These are phyloP conservation scores for Agapetus fuscipes DNA, from an alignment of 2,888 invertebrate species.

Conservation along the genomic window DNA sequence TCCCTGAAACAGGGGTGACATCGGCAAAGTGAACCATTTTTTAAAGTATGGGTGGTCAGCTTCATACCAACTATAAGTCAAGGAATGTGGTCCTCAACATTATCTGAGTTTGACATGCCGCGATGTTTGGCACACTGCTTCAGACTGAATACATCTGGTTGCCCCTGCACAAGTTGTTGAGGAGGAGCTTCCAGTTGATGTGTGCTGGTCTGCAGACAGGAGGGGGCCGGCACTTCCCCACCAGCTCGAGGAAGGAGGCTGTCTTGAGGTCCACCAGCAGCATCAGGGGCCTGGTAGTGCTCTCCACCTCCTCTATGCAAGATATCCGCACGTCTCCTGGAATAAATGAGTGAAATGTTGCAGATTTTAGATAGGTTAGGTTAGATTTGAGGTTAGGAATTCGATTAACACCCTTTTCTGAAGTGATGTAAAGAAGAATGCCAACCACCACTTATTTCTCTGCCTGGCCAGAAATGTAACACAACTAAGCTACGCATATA, in stretches of 20 bases:
- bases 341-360: slow-evolving; percentile 1
- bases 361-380: too few relatives aligned
- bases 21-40: too few relatives aligned
- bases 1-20: too few relatives aligned
- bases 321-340: slow-evolving; percentile 15
- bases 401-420: background rate
- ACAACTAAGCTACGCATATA: too few relatives aligned
- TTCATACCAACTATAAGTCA: too few relatives aligned
- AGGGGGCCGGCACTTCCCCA: slow-evolving; percentile 34
- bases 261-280: slow-evolving; percentile 33
- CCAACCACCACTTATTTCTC: too few relatives aligned
- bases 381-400: background rate
- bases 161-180: slow-evolving; percentile 24
- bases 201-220: slow-evolving; percentile 8
- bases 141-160: slow-evolving; percentile 26
- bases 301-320: slow-evolving; percentile 2
- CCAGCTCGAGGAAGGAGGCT: slow-evolving; percentile 32
- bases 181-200: slow-evolving; percentile 20
- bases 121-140: too few relatives aligned
- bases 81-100: too few relatives aligned
- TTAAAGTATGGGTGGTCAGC: too few relatives aligned
- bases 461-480: too few relatives aligned
- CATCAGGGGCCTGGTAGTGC: slow-evolving; percentile 24
- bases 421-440: too few relatives aligned
- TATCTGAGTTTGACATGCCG: too few relatives aligned